Percentiles rank a stretch among this genome's conserved stretches.
Conservation (phyloP, 2,797 vertebrate species). For the Alcedo quadribrachys region DNA sequence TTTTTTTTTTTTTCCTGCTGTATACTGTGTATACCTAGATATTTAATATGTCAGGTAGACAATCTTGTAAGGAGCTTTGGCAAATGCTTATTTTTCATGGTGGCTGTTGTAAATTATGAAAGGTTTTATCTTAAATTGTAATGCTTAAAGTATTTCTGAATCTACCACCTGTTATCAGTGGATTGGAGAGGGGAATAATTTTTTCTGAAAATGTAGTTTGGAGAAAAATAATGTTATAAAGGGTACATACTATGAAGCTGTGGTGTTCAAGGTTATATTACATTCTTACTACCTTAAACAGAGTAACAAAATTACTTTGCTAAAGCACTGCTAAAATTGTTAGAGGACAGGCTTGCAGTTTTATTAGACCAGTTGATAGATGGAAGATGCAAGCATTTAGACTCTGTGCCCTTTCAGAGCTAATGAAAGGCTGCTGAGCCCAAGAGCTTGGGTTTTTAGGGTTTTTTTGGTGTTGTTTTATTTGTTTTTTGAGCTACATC, state of each 20-base stretch:
- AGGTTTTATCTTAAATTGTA: conserved; percentile 17
- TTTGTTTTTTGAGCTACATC: neutral
- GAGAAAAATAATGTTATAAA: neutral
- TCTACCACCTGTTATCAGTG: conserved; percentile 23
- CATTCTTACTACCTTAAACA: neutral
- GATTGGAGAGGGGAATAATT: neutral
- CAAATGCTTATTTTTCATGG: conserved; percentile 24
- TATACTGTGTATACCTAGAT: neutral
- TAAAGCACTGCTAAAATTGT: neutral
- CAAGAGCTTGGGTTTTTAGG: neutral
- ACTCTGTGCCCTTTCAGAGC: neutral
- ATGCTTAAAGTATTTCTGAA: conserved; percentile 28
- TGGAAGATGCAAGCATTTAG: conserved; percentile 10
- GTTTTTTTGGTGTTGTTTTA: neutral
- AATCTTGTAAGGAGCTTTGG: conserved; percentile 3
- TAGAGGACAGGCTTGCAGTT: conserved; percentile 5
- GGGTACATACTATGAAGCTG: neutral
- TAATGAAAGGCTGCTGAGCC: conserved; percentile 38
- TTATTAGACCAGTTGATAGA: conserved; percentile 4
- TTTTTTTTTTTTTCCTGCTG: neutral
- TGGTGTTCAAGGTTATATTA: neutral
- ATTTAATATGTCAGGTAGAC: neutral
- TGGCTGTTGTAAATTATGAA: neutral
- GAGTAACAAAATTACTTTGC: conserved; percentile 14
- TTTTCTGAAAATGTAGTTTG: neutral